Percentiles rank a stretch among this genome's conserved stretches.
Conservation (phyloP, 2,888 invertebrate species). For the Ypsolopha sequella region DNA sequence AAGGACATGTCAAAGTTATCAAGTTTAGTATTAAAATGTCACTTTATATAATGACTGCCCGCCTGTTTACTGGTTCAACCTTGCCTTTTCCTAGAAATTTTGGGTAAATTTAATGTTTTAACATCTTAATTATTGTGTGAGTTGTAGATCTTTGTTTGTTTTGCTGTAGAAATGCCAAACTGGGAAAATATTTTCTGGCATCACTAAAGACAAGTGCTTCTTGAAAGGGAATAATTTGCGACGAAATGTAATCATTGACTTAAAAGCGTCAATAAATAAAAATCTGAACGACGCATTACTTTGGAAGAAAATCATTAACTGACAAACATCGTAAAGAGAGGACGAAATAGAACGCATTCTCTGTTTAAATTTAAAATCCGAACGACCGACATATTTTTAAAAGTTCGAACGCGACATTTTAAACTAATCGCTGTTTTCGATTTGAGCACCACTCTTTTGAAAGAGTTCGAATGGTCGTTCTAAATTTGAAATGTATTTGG, state of each 20-base stretch:
- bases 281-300: constrained; percentile 39
- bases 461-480: constrained; percentile 60
- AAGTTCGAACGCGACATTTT: constrained; percentile 64
- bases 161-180: too few relatives aligned
- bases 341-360: constrained; percentile 60
- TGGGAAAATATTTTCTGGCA: too few relatives aligned
- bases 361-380: constrained; percentile 58
- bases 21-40: constrained; percentile 21
- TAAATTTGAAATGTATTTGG: constrained; percentile 63
- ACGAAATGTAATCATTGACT: constrained; percentile 6
- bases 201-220: not conserved
- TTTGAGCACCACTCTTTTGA: constrained; percentile 49
- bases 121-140: too few relatives aligned
- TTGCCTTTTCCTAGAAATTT: not conserved
- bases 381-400: constrained; percentile 68
- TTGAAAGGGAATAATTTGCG: not conserved
- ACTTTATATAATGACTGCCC: not conserved
- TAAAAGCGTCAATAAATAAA: constrained; percentile 38
- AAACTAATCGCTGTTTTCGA: constrained; percentile 70
- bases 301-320: constrained; percentile 43
- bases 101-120: too few relatives aligned
- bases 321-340: constrained; percentile 64
- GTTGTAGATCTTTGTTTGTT: too few relatives aligned
- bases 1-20: constrained; percentile 30
- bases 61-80: not conserved